Evolutionary conservation across 2,888 invertebrate genomes (phyloP).

Genomic region (Drosophila antonietae): DNA sequence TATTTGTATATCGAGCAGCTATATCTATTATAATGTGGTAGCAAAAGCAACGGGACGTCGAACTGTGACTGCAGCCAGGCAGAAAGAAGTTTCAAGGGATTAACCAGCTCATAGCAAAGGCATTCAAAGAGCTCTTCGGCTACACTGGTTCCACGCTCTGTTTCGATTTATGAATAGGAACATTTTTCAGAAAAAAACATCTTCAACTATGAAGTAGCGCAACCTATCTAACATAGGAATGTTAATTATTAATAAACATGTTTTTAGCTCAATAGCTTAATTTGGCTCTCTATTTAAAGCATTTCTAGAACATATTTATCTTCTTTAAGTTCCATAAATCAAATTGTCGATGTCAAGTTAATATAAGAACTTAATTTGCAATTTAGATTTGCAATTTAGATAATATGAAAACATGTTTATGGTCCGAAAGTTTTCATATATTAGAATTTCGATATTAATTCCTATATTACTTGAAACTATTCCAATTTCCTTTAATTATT

Average conservation of each 20-base stretch:
- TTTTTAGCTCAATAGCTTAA: not conserved
- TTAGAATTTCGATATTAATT: not conserved
- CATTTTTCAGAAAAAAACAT: not conserved
- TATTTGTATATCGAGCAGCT: slow-evolving; percentile 5
- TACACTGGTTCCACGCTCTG: slow-evolving; percentile 14
- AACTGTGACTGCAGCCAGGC: slow-evolving; percentile 13
- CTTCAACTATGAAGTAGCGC: not conserved
- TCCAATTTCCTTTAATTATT: too few relatives aligned
- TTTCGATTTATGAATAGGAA: slow-evolving; percentile 6
- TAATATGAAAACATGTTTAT: not conserved
- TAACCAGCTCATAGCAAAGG: slow-evolving; percentile 14
- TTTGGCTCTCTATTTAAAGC: not conserved
- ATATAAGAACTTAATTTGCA: not conserved
- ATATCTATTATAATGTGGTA: slow-evolving; percentile 27
- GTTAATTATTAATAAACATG: not conserved
- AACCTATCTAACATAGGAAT: not conserved
- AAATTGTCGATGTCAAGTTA: not conserved
- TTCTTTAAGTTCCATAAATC: not conserved
- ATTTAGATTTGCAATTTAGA: too few relatives aligned
- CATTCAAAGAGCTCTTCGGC: slow-evolving; percentile 9
- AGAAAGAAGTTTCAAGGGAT: slow-evolving; percentile 33
- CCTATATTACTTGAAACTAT: not conserved
- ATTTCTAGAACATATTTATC: not conserved
- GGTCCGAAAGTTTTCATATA: not conserved
- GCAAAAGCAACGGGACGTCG: slow-evolving; percentile 23